These are phyloP conservation scores for Acleris holmiana DNA, from an alignment of 2,888 invertebrate species.

Conservation along the genomic window DNA sequence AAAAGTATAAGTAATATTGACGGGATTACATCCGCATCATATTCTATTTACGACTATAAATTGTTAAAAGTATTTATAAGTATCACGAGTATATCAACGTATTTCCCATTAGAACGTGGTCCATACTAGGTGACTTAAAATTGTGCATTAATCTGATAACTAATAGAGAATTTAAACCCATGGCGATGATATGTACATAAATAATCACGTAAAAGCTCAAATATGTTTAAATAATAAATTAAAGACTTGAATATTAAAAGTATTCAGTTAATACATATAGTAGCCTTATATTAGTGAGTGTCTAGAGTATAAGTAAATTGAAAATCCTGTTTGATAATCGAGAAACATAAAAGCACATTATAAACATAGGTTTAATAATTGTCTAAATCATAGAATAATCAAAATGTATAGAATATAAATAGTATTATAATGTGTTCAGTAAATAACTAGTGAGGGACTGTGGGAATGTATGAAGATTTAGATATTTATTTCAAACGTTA, in stretches of 20 bases:
- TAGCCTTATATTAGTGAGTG: slow-evolving; percentile 70
- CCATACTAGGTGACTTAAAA: slow-evolving; percentile 83
- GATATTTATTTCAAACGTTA: slow-evolving; percentile 23
- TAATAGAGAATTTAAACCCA: slow-evolving; percentile 65
- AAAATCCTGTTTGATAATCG: slow-evolving; percentile 50
- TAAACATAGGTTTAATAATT: slow-evolving; percentile 49
- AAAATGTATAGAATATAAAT: slow-evolving; percentile 51
- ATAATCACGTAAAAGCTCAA: slow-evolving; percentile 79
- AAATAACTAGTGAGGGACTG: slow-evolving; percentile 42
- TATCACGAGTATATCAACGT: slow-evolving; percentile 41
- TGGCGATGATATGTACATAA: slow-evolving; percentile 69
- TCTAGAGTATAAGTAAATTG: slow-evolving; percentile 55
- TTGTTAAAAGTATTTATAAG: slow-evolving; percentile 43
- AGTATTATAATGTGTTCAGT: slow-evolving; percentile 75
- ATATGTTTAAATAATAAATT: slow-evolving; percentile 72
- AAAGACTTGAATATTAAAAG: slow-evolving; percentile 77
- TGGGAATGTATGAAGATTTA: slow-evolving; percentile 22
- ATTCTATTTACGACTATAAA: slow-evolving; percentile 45
- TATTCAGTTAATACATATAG: slow-evolving; percentile 61
- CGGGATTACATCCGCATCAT: slow-evolving; percentile 47
- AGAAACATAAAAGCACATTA: slow-evolving; percentile 63
- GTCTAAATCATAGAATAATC: slow-evolving; percentile 61
- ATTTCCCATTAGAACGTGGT: slow-evolving; percentile 78
- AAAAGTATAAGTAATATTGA: slow-evolving; percentile 50
- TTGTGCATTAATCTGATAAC: slow-evolving; percentile 78